Conservation (phyloP, 1,140 invertebrate species). For the Drosophila virilis region DNA sequence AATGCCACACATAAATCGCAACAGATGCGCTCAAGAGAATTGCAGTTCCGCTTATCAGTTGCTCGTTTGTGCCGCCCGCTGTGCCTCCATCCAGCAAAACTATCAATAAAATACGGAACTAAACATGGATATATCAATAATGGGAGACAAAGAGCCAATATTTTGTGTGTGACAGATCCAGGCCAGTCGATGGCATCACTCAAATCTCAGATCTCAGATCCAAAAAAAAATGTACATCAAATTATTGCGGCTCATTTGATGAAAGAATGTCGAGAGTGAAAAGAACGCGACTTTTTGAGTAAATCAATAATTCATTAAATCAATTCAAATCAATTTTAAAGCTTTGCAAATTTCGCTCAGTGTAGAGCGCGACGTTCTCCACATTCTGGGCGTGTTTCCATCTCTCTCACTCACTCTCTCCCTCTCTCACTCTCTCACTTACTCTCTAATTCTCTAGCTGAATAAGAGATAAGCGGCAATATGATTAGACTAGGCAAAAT, state of each 20-base stretch:
- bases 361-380: background rate
- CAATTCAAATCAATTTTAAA: background rate
- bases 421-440: background rate
- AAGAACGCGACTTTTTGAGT: no score
- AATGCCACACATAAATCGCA: background rate
- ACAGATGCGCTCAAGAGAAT: background rate
- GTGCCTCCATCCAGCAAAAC: background rate
- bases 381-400: background rate
- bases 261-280: no score
- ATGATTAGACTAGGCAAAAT: background rate
- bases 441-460: background rate
- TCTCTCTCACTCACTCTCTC: background rate
- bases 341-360: background rate
- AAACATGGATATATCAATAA: background rate
- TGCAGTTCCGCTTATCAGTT: constrained; percentile 26
- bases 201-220: no score
- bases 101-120: background rate
- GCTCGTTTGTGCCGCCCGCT: background rate
- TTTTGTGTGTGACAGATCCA: constrained; percentile 8
- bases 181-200: constrained; percentile 3
- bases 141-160: constrained; percentile 11
- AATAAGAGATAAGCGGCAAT: background rate
- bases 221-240: no score
- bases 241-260: no score
- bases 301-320: no score